These are phyloP conservation scores for Stichopus horrens DNA, from an alignment of 53 echinoderm and acorn worm genomes.

Conservation along the genomic window DNA sequence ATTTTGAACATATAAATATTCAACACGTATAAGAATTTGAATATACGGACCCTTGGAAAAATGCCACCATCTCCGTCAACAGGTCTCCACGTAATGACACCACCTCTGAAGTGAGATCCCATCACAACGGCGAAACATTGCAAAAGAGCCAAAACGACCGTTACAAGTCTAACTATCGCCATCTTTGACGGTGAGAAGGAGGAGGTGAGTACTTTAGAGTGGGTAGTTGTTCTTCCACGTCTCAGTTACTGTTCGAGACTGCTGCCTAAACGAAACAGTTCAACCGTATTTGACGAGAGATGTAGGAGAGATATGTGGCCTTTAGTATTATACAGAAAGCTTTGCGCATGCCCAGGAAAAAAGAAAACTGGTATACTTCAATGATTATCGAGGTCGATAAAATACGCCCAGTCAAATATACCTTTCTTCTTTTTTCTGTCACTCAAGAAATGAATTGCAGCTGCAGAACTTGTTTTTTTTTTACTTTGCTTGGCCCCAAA, in stretches of 20 bases:
- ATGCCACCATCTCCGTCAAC: not conserved
- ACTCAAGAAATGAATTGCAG: too few relatives aligned
- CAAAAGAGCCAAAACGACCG: not conserved
- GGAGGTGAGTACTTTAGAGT: too few relatives aligned
- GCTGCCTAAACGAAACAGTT: not conserved
- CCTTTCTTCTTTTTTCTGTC: too few relatives aligned
- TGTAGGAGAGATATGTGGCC: not conserved
- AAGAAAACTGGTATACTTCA: not conserved
- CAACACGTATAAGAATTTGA: not conserved
- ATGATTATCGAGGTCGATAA: not conserved
- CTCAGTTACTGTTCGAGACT: not conserved
- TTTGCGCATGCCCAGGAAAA: not conserved
- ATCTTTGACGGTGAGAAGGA: not conserved
- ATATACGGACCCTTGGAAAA: conserved; percentile 23
- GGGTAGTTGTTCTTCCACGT: too few relatives aligned
- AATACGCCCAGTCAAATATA: too few relatives aligned
- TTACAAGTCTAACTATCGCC: not conserved
- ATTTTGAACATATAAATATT: too few relatives aligned
- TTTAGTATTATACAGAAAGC: not conserved
- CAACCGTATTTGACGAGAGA: not conserved
- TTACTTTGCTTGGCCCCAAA: too few relatives aligned
- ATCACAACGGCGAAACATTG: not conserved
- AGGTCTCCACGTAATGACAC: conserved; percentile 24
- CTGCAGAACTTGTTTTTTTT: too few relatives aligned
- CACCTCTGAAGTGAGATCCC: conserved; percentile 39